Base-by-base conservation (phyloP, 2,888 invertebrate species). In the Neoscelio sp. region DNA sequence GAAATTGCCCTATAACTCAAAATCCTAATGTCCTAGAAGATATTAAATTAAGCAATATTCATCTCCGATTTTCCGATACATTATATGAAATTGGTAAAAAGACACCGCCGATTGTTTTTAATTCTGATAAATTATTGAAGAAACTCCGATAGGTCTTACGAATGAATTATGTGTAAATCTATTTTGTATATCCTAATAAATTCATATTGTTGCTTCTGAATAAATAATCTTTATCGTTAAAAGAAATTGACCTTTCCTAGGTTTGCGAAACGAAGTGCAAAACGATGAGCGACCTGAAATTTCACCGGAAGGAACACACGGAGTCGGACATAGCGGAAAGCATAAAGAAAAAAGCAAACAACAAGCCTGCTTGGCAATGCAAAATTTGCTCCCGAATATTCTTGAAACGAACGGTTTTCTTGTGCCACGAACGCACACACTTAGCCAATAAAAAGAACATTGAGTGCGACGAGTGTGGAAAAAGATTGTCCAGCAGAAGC, bases 271-370 rank as follows among this genome's bases (percentile, higher is more conserved):
- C 52, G 13, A 83, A 77, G 28, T 89, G 87, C 70, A 84, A 85
- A 18, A 85, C 88, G 2, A 87, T 89, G 84, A 89, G 88, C 44
- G 87, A 87, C 20, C 71, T 89, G 13, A 85, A 88, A 38, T 78
- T 78, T 4, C 89, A 90, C 56, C 84, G 89, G 1, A 88, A 87
- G 62, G 77, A 82, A 8, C 89, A 89, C 73, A 82, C 85, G 0
- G 82, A 86, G n/a, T 73, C 80, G 18, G 89, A 87, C 6, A 84
- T 87, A 44, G 67, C 81, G 3, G 83, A 85, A 13, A 86, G 84
- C 44, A 85, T 87, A 13, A 83, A 77, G 7, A 82, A 76, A 6
- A 84, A 81, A 20, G 79, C 79, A 5, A 74, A 48, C 0, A 82
- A 85, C 13, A 85, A 84, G 50, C 80, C 70, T 1, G 46, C 83